Percentiles rank a stretch among this genome's conserved stretches.
These are phyloP conservation scores for Zaprionus davidi DNA, from an alignment of 1,140 invertebrate genomes.

Conservation along the genomic window DNA sequence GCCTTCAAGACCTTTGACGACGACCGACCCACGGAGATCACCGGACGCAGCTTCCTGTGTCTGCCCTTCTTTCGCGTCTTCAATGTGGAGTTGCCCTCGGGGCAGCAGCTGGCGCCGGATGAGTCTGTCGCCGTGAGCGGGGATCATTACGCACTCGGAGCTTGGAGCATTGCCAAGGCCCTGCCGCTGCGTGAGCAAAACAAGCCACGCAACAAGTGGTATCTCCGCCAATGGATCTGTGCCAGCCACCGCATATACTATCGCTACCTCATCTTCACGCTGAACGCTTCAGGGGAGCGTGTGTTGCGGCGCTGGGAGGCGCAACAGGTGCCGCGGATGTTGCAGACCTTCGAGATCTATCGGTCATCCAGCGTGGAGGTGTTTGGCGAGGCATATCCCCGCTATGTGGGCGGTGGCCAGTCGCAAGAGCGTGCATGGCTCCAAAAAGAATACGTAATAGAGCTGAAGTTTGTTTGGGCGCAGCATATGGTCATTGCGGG, in stretches of 20 bases:
- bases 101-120: conserved; percentile 55
- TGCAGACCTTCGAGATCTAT: conserved; percentile 81
- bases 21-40: conserved; percentile 49
- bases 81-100: conserved; percentile 57
- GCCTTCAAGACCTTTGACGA: conserved; percentile 65
- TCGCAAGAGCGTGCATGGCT: conserved; percentile 87
- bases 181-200: conserved; percentile 67
- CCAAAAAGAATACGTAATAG: conserved; percentile 92
- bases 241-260: conserved; percentile 89
- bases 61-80: conserved; percentile 73
- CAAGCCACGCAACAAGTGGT: conserved; percentile 57
- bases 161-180: conserved; percentile 84
- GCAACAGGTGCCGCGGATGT: conserved; percentile 86
- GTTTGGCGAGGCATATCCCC: conserved; percentile 86
- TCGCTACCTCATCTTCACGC: conserved; percentile 91
- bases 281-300: conserved; percentile 85
- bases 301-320: conserved; percentile 93
- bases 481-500: conserved; percentile 51
- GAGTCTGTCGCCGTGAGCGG: conserved; percentile 84
- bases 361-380: conserved; percentile 84
- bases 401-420: conserved; percentile 86
- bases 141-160: conserved; percentile 81
- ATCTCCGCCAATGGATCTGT: conserved; percentile 85
- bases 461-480: conserved; percentile 89
- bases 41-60: conserved; percentile 72